These are phyloP conservation scores for Potamarius usumacintae DNA, from an alignment of 2,113 vertebrate species.

Conservation along the genomic window DNA sequence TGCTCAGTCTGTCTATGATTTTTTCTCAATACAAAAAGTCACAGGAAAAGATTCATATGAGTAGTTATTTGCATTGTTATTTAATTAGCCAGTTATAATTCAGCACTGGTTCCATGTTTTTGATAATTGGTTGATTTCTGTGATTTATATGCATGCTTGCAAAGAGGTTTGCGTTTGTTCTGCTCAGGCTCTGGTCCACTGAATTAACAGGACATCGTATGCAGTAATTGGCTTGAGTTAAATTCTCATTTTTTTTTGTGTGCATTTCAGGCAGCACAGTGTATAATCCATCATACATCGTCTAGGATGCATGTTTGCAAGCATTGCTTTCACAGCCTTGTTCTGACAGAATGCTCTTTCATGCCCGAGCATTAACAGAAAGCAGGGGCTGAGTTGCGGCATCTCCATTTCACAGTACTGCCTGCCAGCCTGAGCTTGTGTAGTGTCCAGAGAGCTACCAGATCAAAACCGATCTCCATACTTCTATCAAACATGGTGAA, in stretches of 20 bases:
- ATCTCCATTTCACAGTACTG: conserved; percentile 34
- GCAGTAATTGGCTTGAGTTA: neutral
- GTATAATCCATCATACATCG: neutral
- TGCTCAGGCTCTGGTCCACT: neutral
- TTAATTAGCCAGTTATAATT: neutral
- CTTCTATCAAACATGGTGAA: conserved; percentile 34
- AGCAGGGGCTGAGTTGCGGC: neutral
- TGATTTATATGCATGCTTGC: neutral
- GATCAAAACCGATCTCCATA: conserved; percentile 47
- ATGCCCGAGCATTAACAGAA: conserved; percentile 40
- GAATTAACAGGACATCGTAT: neutral
- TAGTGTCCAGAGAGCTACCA: conserved; percentile 45
- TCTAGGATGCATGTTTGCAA: neutral
- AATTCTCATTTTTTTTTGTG: neutral
- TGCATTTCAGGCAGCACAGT: neutral
- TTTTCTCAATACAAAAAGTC: neutral
- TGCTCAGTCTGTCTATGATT: neutral
- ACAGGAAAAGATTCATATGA: neutral
- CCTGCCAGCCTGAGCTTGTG: conserved; percentile 28
- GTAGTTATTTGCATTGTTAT: neutral
- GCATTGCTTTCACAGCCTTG: neutral
- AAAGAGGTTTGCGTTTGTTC: neutral
- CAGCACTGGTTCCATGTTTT: neutral
- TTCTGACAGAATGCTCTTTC: conserved; percentile 39
- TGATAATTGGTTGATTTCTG: neutral